Percentiles rank a stretch among this genome's conserved stretches.
Conservation (phyloP, 2,113 vertebrate genomes). For the Amblyornis subalaris region DNA sequence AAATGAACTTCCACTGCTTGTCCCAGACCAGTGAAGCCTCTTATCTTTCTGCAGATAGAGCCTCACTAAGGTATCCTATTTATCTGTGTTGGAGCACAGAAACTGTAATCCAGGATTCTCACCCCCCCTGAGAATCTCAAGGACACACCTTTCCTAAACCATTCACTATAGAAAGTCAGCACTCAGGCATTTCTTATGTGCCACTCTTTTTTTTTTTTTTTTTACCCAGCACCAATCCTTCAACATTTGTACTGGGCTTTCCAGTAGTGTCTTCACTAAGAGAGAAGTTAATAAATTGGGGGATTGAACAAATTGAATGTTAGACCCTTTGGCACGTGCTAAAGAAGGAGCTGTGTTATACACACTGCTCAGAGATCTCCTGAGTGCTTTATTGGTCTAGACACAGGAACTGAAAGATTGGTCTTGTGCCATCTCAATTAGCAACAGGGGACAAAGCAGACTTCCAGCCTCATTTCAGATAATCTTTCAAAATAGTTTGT, state of each 20-base stretch:
- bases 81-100: neutral
- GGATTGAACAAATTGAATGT: neutral
- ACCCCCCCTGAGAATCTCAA: neutral
- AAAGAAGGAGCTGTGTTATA: neutral
- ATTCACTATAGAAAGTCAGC: neutral
- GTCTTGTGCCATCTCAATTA: neutral
- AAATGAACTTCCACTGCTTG: neutral
- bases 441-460: neutral
- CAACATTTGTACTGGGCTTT: neutral
- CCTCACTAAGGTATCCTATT: neutral
- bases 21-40: neutral
- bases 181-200: rapidly evolving
- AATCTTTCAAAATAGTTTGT: neutral
- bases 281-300: neutral
- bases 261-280: neutral
- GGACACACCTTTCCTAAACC: neutral
- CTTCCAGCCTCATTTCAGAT: neutral
- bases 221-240: neutral
- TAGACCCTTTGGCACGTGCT: neutral
- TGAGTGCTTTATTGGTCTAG: neutral
- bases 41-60: neutral
- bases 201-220: neutral
- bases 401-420: neutral
- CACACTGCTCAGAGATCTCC: neutral
- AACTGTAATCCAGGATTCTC: neutral